A percentile compares a stretch with the other conserved stretches of the same genome.
Conservation (phyloP, 2,888 invertebrate species). For the Nomada fabriciana region DNA sequence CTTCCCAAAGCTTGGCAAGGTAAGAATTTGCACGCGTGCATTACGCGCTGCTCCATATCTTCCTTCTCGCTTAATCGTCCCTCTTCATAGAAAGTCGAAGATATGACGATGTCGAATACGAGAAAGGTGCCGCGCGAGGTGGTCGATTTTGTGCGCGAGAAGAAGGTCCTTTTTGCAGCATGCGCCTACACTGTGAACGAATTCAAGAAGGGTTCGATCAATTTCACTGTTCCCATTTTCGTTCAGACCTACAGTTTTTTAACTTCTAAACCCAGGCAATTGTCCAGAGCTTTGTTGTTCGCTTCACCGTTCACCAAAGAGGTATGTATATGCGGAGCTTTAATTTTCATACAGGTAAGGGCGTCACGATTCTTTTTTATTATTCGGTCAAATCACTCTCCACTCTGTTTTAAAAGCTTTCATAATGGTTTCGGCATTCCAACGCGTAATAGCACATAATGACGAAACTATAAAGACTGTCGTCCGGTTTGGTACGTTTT, state of each 20-base stretch:
- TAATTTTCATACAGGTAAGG: not conserved
- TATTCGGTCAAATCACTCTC: no score
- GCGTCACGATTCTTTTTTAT: not conserved
- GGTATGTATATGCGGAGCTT: conserved; percentile 76
- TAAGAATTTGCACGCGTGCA: not conserved
- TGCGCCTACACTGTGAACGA: conserved; percentile 87
- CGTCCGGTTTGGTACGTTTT: conserved; percentile 21
- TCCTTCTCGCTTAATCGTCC: not conserved
- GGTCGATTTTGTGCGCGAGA: conserved; percentile 85
- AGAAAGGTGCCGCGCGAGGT: conserved; percentile 82
- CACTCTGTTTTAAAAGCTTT: conserved; percentile 12
- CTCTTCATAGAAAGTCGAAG: conserved; percentile 29
- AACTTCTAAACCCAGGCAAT: conserved; percentile 91
- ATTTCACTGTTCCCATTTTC: conserved; percentile 92
- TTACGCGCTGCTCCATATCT: fast-evolving
- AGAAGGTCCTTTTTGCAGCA: conserved; percentile 87
- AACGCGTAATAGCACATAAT: conserved; percentile 24
- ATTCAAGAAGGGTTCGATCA: conserved; percentile 86
- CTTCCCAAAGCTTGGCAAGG: conserved; percentile 36
- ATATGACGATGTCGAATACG: conserved; percentile 70
- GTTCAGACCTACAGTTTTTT: conserved; percentile 92
- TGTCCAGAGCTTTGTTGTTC: conserved; percentile 93
- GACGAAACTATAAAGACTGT: conserved; percentile 36
- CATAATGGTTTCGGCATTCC: conserved; percentile 34
- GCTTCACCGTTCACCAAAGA: conserved; percentile 90